Percentiles rank a stretch among this genome's conserved stretches.
These are phyloP conservation scores for Drosophila obscura DNA, from an alignment of 1,140 invertebrate genomes.

Conservation along the genomic window DNA sequence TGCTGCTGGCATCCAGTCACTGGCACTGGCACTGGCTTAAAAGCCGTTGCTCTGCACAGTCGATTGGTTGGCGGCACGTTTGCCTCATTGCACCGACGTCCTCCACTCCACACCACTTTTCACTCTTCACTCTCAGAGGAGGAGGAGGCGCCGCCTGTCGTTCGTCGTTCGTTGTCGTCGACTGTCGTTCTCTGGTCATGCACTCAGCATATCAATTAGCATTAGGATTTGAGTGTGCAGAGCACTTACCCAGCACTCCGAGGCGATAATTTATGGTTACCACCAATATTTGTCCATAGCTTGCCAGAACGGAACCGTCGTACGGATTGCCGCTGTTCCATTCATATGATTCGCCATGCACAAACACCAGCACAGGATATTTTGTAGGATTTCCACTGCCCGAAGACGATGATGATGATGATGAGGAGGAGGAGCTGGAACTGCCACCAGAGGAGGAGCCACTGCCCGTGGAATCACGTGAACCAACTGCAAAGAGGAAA, in stretches of 20 bases:
- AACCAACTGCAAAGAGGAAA: slow-evolving; percentile 87
- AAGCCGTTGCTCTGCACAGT: slow-evolving; percentile 28
- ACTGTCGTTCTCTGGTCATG: slow-evolving; percentile 32
- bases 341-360: slow-evolving; percentile 98
- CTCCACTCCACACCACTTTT: background rate
- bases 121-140: background rate
- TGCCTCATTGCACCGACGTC: slow-evolving; percentile 51
- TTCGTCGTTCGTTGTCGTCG: slow-evolving; percentile 6
- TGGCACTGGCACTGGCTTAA: slow-evolving; percentile 46
- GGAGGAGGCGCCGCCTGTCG: background rate
- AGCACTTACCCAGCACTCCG: slow-evolving; percentile 94
- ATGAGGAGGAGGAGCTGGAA: slow-evolving; percentile 40
- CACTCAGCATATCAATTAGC: slow-evolving; percentile 73
- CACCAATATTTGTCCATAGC: slow-evolving; percentile 96
- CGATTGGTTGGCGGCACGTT: slow-evolving; percentile 42
- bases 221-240: slow-evolving; percentile 63
- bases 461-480: slow-evolving; percentile 85
- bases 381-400: slow-evolving; percentile 79
- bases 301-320: slow-evolving; percentile 96
- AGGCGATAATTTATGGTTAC: slow-evolving; percentile 99
- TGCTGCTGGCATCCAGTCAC: slow-evolving; percentile 11
- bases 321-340: slow-evolving; percentile 98
- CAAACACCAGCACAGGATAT: slow-evolving; percentile 96
- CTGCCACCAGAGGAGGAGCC: slow-evolving; percentile 35
- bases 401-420: slow-evolving; percentile 46